Evolutionary conservation across 2,888 invertebrate species (phyloP), one percentile per base, ranked within the genome.

Genomic region (Netelia fuscicornis): DNA sequence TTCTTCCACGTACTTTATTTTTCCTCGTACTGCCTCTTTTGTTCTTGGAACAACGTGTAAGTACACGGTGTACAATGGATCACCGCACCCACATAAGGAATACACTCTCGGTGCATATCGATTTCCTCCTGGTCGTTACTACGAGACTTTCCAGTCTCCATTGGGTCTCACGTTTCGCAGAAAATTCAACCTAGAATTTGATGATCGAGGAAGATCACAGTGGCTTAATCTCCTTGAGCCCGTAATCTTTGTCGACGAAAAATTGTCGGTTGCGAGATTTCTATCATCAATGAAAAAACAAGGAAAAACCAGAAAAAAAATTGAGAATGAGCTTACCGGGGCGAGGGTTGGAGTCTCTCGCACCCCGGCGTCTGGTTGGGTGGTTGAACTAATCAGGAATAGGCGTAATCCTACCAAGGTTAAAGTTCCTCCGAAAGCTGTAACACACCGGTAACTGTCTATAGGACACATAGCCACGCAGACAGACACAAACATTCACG

Each of bases 341-440:
- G 5, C 5, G 44, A 2, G n/a, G 56, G 17, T 67, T 20, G 25
- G 56, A 2, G 25, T 48, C 58, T 72, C 52, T 44, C 65, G 67
- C 65, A 58, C 65, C 71, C n/a, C 42, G 5, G 30, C 42, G 48
- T 8, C 56, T 5, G 37, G 17, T 20, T 56, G 42, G 76, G 72
- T 30, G 37, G 64, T 77, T 52, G 25, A 75, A 82, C 82, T 75
- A 82, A 82, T 85, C 82, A 85, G 64, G 60, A 75, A 82, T 82
- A 81, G 71, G 70, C 70, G 75, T 85, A 82, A 85, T 85, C 82
- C 79, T 65, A 54, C 60, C 58, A 60, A 42, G 20, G 42, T 60
- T 70, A 78, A 85, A 79, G 82, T 82, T 76, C 52, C 70, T 64
- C 72, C 42, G 25, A 72, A 78, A 58, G 30, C 42, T 71, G 78